Conservation (phyloP, 2,113 vertebrate genomes). For the Onychorhynchus coronatus region DNA sequence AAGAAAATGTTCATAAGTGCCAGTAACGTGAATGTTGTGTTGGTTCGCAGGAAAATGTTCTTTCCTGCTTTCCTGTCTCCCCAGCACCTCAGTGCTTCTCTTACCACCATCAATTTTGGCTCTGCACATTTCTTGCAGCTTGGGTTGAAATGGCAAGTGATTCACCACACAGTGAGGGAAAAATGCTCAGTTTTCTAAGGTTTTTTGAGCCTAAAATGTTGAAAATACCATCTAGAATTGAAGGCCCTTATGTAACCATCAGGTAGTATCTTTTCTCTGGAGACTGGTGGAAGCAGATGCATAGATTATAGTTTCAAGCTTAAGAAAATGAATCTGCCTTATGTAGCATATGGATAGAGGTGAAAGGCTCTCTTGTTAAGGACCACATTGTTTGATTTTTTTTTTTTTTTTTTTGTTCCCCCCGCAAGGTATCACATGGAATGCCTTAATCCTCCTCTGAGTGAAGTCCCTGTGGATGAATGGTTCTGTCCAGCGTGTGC, state of each 20-base stretch:
- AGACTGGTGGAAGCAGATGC: background rate
- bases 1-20: background rate
- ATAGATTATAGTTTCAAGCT: background rate
- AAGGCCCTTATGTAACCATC: background rate
- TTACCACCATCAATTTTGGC: background rate
- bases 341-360: background rate
- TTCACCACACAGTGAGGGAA: background rate
- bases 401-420: background rate
- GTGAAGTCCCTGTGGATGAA: slow-evolving; percentile 92
- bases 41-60: background rate
- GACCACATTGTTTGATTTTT: background rate
- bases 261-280: background rate
- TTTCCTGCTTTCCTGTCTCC: background rate
- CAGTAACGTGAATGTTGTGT: background rate
- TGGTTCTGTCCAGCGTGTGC: slow-evolving; percentile 95
- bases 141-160: background rate
- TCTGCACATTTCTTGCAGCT: background rate
- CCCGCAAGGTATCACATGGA: slow-evolving; percentile 94
- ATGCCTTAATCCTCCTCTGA: slow-evolving; percentile 90
- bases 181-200: accelerated
- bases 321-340: background rate
- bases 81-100: background rate
- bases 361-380: background rate
- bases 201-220: background rate
- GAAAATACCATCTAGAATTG: background rate